Evolutionary conservation across 2,797 vertebrate species (phyloP).

Genomic region (Lagorchestes hirsutus): DNA sequence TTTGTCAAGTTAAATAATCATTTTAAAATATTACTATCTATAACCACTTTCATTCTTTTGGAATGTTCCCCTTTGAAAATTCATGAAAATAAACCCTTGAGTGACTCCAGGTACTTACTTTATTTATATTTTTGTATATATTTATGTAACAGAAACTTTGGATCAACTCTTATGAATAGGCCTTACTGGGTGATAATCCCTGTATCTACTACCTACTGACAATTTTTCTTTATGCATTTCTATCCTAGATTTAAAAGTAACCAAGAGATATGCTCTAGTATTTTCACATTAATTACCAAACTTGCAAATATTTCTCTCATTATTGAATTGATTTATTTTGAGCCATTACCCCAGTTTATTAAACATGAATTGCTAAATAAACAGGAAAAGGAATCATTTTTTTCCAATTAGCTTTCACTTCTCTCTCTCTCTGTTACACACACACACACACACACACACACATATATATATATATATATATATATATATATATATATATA

Average conservation of each 20-base stretch:
- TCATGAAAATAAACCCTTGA: not conserved
- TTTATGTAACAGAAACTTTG: not conserved
- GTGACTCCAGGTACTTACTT: not conserved
- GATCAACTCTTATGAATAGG: not conserved
- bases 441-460: too few relatives aligned
- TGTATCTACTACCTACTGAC: not conserved
- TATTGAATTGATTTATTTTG: not conserved
- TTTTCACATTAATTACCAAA: not conserved
- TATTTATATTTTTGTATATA: not conserved
- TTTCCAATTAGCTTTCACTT: not conserved
- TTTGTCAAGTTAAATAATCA: not conserved
- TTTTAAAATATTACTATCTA: not conserved
- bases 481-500: too few relatives aligned
- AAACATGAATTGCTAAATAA: not conserved
- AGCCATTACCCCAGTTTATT: not conserved
- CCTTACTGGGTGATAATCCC: not conserved
- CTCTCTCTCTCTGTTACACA: not conserved
- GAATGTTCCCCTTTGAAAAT: not conserved
- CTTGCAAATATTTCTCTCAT: not conserved
- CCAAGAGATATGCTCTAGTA: not conserved
- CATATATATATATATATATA: too few relatives aligned
- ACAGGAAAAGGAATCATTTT: not conserved
- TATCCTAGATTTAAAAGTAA: not conserved
- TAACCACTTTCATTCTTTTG: not conserved
- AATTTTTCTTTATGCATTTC: not conserved